Evolutionary conservation across 2,797 vertebrate genomes (phyloP).

Genomic region (Myripristis jacobus): DNA sequence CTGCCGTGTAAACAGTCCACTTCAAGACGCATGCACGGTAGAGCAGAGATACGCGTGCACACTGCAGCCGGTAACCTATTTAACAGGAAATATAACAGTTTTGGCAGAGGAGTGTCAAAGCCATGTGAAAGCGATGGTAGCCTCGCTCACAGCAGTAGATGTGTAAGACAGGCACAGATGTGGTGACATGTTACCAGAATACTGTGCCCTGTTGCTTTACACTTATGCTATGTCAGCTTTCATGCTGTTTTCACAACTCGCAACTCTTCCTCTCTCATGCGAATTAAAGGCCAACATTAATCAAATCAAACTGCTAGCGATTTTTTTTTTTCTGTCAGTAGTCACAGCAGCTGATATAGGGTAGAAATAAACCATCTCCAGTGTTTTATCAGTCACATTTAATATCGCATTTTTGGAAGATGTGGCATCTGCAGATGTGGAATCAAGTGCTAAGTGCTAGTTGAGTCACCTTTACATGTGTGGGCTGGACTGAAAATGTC

Average conservation of each 20-base stretch:
- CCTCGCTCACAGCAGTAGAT: conserved; percentile 32
- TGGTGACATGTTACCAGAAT: conserved; percentile 37
- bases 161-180: conserved; percentile 37
- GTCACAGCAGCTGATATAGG: conserved; percentile 42
- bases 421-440: conserved; percentile 57
- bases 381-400: conserved; percentile 67
- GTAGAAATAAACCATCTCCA: conserved; percentile 19
- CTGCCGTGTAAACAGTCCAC: conserved; percentile 47
- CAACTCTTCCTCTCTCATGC: not conserved
- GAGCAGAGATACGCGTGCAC: conserved; percentile 28
- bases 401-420: conserved; percentile 72
- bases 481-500: conserved; percentile 74
- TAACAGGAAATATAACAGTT: conserved; percentile 6
- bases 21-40: conserved; percentile 42
- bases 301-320: conserved; percentile 38
- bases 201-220: conserved; percentile 23
- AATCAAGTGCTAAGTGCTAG: conserved; percentile 70
- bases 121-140: conserved; percentile 1
- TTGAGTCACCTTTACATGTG: conserved; percentile 77
- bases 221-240: conserved; percentile 16
- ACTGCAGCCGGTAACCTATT: conserved; percentile 25
- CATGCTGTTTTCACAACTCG: conserved; percentile 28
- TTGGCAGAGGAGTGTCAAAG: conserved; percentile 14
- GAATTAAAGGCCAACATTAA: conserved; percentile 51
- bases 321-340: conserved; percentile 36